These are phyloP conservation scores for Dipus sagitta DNA, from an alignment of 2,797 vertebrate genomes.

Conservation along the genomic window DNA sequence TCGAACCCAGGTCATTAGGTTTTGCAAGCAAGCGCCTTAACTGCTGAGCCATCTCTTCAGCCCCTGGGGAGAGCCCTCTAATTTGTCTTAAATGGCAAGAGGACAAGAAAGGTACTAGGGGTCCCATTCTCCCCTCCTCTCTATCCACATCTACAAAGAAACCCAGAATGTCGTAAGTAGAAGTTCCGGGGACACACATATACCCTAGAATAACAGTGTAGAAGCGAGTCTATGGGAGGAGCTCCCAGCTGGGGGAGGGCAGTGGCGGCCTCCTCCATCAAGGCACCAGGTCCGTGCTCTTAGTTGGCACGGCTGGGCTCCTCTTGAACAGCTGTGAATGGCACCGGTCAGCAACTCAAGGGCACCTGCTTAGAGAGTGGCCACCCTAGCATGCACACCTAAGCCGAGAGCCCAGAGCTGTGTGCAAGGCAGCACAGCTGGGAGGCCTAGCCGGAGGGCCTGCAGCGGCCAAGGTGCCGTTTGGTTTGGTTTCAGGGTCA, in stretches of 20 bases:
- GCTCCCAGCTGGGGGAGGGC: not conserved
- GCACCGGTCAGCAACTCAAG: not conserved
- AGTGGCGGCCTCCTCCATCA: not conserved
- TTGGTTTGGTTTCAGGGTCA: not conserved
- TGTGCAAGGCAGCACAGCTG: rapidly evolving
- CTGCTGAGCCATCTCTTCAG: too few species aligned
- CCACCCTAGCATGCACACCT: too few species aligned
- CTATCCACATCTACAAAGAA: not conserved
- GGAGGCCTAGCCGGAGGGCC: too few species aligned
- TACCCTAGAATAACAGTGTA: rapidly evolving
- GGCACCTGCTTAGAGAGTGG: not conserved
- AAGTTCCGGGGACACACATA: not conserved
- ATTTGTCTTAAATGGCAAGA: not conserved
- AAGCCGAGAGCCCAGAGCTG: not conserved
- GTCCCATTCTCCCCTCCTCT: too few species aligned
- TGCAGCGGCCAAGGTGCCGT: rapidly evolving
- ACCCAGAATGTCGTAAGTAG: not conserved
- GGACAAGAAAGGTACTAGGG: not conserved
- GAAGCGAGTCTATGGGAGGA: not conserved
- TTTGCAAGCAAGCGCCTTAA: too few species aligned
- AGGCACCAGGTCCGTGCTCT: not conserved
- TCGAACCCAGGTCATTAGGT: too few species aligned
- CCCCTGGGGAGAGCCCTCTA: not conserved
- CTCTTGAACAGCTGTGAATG: not conserved
- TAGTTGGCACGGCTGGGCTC: not conserved